A percentile compares a stretch with the other conserved stretches of the same genome.
These are phyloP conservation scores for Colaptes auratus DNA, from an alignment of 2,113 vertebrate species.

Conservation along the genomic window DNA sequence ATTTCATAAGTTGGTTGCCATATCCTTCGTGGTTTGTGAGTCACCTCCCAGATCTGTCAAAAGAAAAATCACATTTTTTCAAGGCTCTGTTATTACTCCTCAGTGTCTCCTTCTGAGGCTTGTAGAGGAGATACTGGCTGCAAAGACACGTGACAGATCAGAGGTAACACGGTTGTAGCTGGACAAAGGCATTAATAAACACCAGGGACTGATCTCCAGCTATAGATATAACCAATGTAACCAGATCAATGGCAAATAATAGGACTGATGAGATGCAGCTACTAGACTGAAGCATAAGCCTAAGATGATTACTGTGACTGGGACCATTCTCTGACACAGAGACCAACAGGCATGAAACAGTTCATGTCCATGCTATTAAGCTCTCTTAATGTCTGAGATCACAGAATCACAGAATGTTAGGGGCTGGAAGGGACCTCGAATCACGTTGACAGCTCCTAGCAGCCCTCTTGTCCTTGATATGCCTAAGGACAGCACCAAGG, in stretches of 20 bases:
- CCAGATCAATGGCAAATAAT: neutral
- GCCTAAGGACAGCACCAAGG: too few relatives aligned
- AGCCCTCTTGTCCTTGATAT: too few relatives aligned
- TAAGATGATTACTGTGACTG: neutral
- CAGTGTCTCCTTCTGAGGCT: neutral
- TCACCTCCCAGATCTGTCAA: neutral
- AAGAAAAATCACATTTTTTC: neutral
- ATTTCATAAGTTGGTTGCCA: constrained; percentile 27
- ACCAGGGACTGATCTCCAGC: neutral
- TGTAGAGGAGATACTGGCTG: rapidly evolving
- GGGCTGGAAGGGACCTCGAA: too few relatives aligned
- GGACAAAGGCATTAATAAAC: neutral
- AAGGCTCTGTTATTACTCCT: neutral
- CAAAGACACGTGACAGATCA: neutral
- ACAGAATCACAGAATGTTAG: neutral
- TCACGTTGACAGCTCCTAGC: too few relatives aligned
- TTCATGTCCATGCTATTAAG: neutral
- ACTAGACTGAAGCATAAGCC: neutral
- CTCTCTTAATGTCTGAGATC: neutral
- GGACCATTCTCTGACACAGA: neutral
- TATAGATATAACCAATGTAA: neutral
- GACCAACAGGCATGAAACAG: neutral
- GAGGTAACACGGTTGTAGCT: neutral
- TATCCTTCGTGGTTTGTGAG: neutral
- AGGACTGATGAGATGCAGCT: neutral